Conservation (phyloP, 2,797 vertebrate genomes). For the Lepus townsendii region DNA sequence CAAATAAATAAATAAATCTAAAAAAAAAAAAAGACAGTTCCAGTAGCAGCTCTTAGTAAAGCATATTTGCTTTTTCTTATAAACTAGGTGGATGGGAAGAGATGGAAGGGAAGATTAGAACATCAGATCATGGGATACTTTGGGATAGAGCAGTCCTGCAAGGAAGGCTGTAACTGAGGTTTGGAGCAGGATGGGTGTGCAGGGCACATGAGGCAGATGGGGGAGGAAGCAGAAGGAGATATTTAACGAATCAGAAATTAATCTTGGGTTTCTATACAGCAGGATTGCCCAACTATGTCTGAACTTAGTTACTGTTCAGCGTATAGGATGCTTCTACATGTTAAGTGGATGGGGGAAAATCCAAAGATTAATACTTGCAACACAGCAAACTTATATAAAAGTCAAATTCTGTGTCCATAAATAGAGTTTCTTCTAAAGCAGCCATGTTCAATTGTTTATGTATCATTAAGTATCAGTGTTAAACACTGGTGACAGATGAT, state of each 20-base stretch:
- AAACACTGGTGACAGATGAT: not conserved
- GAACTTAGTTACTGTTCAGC: not conserved
- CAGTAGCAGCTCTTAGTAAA: not conserved
- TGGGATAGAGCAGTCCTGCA: fast-evolving
- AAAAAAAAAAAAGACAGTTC: too few relatives aligned
- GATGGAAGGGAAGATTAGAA: not conserved
- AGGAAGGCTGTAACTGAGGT: not conserved
- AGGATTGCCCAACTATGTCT: not conserved
- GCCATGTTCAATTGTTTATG: not conserved
- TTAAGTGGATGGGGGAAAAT: not conserved
- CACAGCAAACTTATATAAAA: not conserved
- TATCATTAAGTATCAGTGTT: not conserved
- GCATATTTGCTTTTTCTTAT: not conserved
- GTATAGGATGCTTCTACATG: not conserved
- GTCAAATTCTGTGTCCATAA: not conserved
- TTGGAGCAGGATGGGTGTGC: not conserved
- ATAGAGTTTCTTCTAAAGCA: not conserved
- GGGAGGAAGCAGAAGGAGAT: not conserved
- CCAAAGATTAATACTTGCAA: not conserved
- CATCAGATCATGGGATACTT: not conserved
- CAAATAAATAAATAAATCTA: too few relatives aligned
- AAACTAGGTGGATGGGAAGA: not conserved
- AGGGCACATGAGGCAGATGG: not conserved
- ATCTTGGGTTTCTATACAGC: not conserved
- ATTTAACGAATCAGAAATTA: not conserved